A percentile compares a stretch with the other conserved stretches of the same genome.
Conservation (phyloP, 2,888 invertebrate species). For the Agrochola litura region DNA sequence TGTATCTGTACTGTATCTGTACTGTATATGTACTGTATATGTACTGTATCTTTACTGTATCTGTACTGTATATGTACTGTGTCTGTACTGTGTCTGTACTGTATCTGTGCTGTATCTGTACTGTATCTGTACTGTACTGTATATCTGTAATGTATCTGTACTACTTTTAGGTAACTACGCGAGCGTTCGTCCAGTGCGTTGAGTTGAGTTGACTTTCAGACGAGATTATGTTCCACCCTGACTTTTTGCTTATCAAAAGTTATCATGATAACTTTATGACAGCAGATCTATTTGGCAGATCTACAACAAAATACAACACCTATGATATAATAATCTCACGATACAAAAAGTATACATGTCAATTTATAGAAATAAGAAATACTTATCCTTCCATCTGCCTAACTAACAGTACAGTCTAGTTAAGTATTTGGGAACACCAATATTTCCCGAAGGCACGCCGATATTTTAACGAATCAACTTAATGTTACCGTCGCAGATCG, state of each 20-base stretch:
- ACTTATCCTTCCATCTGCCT: neutral
- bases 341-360: neutral
- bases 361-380: conserved; percentile 1
- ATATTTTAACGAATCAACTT: conserved; percentile 52
- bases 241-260: neutral
- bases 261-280: neutral
- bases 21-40: neutral
- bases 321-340: neutral
- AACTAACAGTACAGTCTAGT: conserved; percentile 40
- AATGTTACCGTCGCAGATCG: conserved; percentile 32
- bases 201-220: neutral
- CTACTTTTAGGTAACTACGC: neutral
- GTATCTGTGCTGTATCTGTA: no score
- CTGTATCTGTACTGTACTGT: no score
- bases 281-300: neutral
- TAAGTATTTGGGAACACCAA: conserved; percentile 18
- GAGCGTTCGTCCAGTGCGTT: neutral
- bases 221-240: neutral
- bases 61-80: no score
- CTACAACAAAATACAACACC: neutral
- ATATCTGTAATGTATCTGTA: neutral
- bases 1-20: neutral
- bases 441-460: conserved; percentile 20
- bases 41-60: no score
- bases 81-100: no score